A percentile compares a stretch with the other conserved stretches of the same genome.
Conservation (phyloP, 2,113 vertebrate species). For the Callionymus lyra region DNA sequence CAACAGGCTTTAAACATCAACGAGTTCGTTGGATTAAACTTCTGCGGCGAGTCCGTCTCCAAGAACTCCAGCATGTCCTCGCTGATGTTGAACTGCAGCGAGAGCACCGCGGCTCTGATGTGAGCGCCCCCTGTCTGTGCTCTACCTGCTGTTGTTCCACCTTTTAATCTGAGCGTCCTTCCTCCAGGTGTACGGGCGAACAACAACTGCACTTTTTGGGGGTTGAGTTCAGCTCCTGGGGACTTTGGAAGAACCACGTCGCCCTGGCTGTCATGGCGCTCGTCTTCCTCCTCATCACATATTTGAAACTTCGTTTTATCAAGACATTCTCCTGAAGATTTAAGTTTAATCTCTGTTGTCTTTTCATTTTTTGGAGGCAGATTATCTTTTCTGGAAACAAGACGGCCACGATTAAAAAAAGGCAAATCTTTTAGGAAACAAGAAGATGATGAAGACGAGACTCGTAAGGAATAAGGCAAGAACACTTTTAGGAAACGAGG, state of each 20-base stretch:
- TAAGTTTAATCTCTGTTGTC: not conserved
- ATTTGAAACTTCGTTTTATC: constrained; percentile 78
- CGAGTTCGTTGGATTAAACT: constrained; percentile 75
- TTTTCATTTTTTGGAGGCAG: no score
- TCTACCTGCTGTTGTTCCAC: not conserved
- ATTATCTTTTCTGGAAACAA: constrained; percentile 4
- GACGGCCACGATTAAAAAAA: no score
- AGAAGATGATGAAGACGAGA: no score
- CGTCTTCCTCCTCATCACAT: constrained; percentile 75
- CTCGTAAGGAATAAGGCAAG: no score
- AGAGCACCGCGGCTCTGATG: constrained; percentile 26
- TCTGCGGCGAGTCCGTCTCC: constrained; percentile 53
- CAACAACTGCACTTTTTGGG: constrained; percentile 71
- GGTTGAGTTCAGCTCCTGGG: constrained; percentile 75
- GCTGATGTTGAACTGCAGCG: constrained; percentile 5
- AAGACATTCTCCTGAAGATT: constrained; percentile 78
- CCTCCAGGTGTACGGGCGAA: constrained; percentile 74
- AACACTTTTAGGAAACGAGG: no score
- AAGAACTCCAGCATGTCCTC: constrained; percentile 12
- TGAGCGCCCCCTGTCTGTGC: constrained; percentile 32
- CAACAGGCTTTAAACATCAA: constrained; percentile 81
- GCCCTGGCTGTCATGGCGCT: constrained; percentile 72
- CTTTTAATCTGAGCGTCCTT: not conserved
- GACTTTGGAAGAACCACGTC: constrained; percentile 82
- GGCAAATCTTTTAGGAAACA: no score